Evolutionary conservation across 2,113 vertebrate species (phyloP).

Genomic region (Eudorcas thomsonii): DNA sequence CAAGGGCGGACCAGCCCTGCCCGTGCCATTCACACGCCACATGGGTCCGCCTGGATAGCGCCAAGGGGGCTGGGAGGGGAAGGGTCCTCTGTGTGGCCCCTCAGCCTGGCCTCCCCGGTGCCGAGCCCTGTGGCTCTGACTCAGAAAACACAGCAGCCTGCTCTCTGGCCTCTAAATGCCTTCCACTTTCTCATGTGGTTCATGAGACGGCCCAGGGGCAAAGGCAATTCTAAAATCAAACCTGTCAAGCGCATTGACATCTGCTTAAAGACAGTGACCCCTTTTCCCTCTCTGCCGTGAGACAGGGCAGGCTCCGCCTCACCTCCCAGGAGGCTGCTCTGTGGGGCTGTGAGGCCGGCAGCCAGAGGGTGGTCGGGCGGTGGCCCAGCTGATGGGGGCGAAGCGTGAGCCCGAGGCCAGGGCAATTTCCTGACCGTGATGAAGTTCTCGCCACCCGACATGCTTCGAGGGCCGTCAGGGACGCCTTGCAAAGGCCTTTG

Average conservation of each 20-base stretch:
- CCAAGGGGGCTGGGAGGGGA: background rate
- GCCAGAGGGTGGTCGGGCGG: background rate
- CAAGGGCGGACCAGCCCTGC: background rate
- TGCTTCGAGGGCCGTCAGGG: constrained; percentile 40
- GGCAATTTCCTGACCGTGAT: constrained; percentile 55
- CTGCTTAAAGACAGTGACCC: background rate
- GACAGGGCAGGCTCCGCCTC: background rate
- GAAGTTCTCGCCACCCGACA: background rate
- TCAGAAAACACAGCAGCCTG: background rate
- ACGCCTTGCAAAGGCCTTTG: constrained; percentile 3
- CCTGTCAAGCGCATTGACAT: background rate
- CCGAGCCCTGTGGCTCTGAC: background rate
- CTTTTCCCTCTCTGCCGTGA: background rate
- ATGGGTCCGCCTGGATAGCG: background rate
- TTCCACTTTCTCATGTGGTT: background rate
- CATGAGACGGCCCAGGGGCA: background rate
- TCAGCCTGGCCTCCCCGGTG: background rate
- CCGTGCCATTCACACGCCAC: fast-evolving
- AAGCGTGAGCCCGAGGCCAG: constrained; percentile 25
- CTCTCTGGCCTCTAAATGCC: background rate
- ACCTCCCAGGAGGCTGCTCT: background rate
- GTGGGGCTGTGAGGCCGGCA: background rate
- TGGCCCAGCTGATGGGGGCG: background rate
- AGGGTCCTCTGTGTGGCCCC: background rate
- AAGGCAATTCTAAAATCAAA: background rate